Base-by-base conservation (phyloP, 1,140 invertebrate species). In the Heterodera carotae region DNA sequence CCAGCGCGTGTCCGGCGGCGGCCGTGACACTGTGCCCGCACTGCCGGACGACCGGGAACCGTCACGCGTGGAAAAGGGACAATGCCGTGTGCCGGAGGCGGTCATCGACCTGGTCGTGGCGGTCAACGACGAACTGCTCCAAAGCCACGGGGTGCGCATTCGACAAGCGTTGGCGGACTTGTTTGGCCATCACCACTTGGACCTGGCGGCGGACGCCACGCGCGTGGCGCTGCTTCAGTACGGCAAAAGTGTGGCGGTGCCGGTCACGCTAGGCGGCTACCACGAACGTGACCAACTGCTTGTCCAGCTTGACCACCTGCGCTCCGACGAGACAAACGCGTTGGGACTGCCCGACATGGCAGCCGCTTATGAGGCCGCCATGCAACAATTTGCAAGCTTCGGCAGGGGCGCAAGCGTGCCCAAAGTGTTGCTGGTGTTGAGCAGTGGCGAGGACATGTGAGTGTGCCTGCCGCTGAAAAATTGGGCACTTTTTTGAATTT, bases 221-320 rank as follows among this genome's bases (percentile, higher is more conserved):
- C 64, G 83, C n/a, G 43, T 85, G 34, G 70, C 76, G 0, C 39
- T 84, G 33, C 69, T 85, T n/a, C 71, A 82, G 8, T 83, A 76
- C 78, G 83, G 81, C 36, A 79, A 74, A 67, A 80, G 80, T 74
- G 80, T 82, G 12, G 68, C 68, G n/a, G 77, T 85, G 22, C 83
- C 83, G 56, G 74, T 84, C 22, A 75, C 76, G 39, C 76, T 85
- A 12, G 84, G 84, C 62, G 81, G 83, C 25, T 85, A 85, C 70
- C 80, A 85, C 48, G 84, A 85, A 36, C 80, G 79, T 12, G 33
- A 33, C 29, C 27, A 77, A 62, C 43, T 77, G 59, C 43, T 77
- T 3, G 69, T 75, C 31, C 39, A 72, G 25, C 18, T 77, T 15
- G 68, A 66, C 33, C 34, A 53, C 7, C 68, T 71, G 8, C 68